A percentile compares a stretch with the other conserved stretches of the same genome.
Conservation (phyloP, 1,140 invertebrate species). For the Nebria ingens region DNA sequence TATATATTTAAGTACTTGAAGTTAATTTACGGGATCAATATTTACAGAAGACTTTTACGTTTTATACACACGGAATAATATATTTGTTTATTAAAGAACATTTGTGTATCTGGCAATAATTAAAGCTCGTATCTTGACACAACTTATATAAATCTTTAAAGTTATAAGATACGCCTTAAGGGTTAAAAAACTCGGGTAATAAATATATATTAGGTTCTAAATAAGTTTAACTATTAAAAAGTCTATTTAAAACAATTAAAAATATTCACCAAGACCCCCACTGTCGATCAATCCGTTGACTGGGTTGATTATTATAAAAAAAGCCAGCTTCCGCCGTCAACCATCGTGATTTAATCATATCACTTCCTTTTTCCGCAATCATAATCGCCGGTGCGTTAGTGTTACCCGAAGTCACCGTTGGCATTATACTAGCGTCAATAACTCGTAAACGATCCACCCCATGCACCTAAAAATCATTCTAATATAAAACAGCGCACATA, state of each 20-base stretch:
- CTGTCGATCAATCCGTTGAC: slow-evolving; percentile 29
- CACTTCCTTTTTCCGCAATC: slow-evolving; percentile 73
- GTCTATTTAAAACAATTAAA: neutral
- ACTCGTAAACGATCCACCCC: slow-evolving; percentile 62
- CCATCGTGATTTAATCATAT: slow-evolving; percentile 67
- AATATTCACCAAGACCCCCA: slow-evolving; percentile 23
- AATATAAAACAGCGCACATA: neutral
- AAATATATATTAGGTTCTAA: too few relatives aligned
- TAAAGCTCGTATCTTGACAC: too few relatives aligned
- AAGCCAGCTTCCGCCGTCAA: slow-evolving; percentile 27
- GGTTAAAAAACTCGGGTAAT: too few relatives aligned
- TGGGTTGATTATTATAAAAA: slow-evolving; percentile 24
- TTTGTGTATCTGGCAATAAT: too few relatives aligned
- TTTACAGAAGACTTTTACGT: too few relatives aligned
- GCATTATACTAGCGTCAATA: slow-evolving; percentile 71
- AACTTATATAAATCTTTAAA: neutral
- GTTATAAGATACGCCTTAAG: too few relatives aligned
- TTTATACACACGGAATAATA: too few relatives aligned
- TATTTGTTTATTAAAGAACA: too few relatives aligned
- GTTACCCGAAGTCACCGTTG: slow-evolving; percentile 63
- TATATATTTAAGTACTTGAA: too few relatives aligned
- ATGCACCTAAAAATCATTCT: slow-evolving; percentile 40
- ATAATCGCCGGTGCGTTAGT: slow-evolving; percentile 75
- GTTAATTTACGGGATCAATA: too few relatives aligned
- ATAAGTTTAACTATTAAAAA: too few relatives aligned